Base-by-base conservation (phyloP, 2,888 invertebrate genomes). In the Plebejus melissa region DNA sequence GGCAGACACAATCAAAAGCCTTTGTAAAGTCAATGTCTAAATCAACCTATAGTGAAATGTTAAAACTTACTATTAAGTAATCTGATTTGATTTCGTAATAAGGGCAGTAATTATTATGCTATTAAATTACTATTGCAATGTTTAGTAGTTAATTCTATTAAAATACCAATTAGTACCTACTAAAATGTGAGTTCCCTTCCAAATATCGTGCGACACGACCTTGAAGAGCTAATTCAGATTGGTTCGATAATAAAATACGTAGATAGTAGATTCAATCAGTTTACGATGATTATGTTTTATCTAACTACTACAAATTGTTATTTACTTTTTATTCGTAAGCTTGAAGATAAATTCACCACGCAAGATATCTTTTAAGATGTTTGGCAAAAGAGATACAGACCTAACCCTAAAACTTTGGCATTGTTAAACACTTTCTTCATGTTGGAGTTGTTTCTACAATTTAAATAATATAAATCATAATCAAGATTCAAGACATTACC, bases 191-290 rank as follows among this genome's bases (percentile, higher is more conserved):
- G 28, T 3, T 32, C 65, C 13, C 65, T 13, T 36, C 32, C 60
- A 60, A 60, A 60, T 16, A 13, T 65, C 11, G 32, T 13, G 65
- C 32, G 65, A 65, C 32, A 16, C 16, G 65, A 65, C 65, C 65
- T 65, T 65, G 65, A 65, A 16, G 32, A 36, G 65, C 65, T 32
- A 32, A 65, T 65, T 16, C 22, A 32, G 65, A 65, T 65, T 65
- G 32, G 32, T 4, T 36, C 36, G 32, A 36, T 65, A 65, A 36
- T 13, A 16, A 16, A 36, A 36, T 32, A 65, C 5, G 5, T 65
- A 65, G 32, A 65, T 65, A 22, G 2, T 58, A 22, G 32, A 65
- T 65, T 65, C 65, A 65, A 65, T 36, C 32, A 65, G 36, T 65
- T 65, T 65, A 16, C 32, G 16, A 65, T 65, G 13, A 60, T 60